Conservation (phyloP, 2,113 vertebrate genomes). For the Glaucidium brasilianum region DNA sequence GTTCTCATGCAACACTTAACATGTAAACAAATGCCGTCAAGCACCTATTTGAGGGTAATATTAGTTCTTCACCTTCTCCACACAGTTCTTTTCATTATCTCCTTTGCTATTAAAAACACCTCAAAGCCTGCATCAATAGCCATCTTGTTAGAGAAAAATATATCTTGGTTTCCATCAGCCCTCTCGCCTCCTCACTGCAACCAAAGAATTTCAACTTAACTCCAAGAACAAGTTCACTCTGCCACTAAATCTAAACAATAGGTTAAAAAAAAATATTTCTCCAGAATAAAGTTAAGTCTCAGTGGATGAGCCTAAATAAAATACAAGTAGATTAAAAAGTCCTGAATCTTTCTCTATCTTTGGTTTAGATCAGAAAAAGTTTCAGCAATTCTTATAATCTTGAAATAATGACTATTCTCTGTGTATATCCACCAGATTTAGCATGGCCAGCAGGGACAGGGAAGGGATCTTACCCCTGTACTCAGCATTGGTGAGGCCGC, state of each 20-base stretch:
- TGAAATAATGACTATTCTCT: background rate
- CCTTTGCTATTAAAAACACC: background rate
- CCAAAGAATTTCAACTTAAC: background rate
- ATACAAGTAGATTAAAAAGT: background rate
- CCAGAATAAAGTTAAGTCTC: background rate
- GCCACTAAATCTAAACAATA: conserved; percentile 53
- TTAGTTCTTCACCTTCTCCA: background rate
- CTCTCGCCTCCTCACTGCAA: background rate
- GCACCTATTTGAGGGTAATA: background rate
- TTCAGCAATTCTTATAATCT: background rate
- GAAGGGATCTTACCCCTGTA: no score
- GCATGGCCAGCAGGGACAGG: no score
- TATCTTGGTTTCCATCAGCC: background rate
- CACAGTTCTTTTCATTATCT: background rate
- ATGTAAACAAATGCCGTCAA: background rate
- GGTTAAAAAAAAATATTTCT: background rate
- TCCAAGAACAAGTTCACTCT: conserved; percentile 64
- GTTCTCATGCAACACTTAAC: background rate
- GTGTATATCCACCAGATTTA: background rate
- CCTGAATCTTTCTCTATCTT: background rate
- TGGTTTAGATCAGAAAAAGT: background rate
- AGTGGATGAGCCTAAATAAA: background rate
- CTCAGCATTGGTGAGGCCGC: no score
- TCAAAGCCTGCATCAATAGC: background rate
- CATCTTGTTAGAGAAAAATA: background rate